phyloP scores from a whole-genome alignment of 2,888 invertebrate genomes.

The Cantharis rustica region DNA sequence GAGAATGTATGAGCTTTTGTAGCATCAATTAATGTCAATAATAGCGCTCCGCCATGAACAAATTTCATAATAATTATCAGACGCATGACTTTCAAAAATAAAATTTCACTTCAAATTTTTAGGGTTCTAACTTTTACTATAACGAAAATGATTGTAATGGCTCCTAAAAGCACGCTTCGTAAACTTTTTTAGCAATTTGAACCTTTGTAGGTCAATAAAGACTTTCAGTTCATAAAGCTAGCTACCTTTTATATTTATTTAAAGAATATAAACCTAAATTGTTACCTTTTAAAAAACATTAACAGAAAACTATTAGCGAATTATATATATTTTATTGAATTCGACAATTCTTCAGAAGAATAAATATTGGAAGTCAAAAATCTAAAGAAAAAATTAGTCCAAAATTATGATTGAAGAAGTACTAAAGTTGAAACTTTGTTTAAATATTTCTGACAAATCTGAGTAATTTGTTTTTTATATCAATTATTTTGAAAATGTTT shows the following conservation, averaged over 20 bases:
- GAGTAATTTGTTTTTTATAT: too few species aligned
- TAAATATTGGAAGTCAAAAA: too few species aligned
- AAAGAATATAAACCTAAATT: conserved; percentile 8
- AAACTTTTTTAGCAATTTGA: conserved; percentile 26
- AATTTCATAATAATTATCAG: background rate
- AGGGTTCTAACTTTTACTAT: conserved; percentile 15
- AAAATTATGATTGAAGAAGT: too few species aligned
- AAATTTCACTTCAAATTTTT: background rate
- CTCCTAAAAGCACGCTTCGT: conserved; percentile 22
- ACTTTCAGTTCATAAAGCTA: conserved; percentile 12
- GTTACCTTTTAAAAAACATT: background rate
- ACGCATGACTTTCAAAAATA: background rate
- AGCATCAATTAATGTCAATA: conserved; percentile 2
- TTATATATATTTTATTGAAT: background rate
- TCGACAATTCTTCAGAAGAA: too few species aligned
- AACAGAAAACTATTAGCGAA: background rate
- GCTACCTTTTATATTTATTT: conserved; percentile 24
- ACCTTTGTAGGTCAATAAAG: conserved; percentile 20
- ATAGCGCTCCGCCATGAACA: background rate
- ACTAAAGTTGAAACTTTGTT: too few species aligned
- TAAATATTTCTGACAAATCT: too few species aligned
- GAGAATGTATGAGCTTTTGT: conserved; percentile 5
- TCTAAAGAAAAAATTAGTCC: too few species aligned
- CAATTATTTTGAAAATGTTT: too few species aligned
- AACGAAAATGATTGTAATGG: conserved; percentile 25